Conservation (phyloP, 2,888 invertebrate species). For the Tenthredo scrophulariae region DNA sequence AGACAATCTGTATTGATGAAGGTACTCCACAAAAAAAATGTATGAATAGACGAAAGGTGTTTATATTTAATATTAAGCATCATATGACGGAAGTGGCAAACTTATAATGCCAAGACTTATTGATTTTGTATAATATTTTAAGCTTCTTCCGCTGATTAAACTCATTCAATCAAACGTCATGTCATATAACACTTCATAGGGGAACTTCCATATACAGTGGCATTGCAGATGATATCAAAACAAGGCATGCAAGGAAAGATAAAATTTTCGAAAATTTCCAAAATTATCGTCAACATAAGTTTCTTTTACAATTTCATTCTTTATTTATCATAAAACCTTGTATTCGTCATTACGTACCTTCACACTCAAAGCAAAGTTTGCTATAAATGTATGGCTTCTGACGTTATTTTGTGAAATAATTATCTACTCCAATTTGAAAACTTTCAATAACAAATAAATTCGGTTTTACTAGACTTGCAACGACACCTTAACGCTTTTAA, state of each 20-base stretch:
- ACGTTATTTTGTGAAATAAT: not conserved
- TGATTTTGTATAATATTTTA: not conserved
- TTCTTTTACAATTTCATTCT: not conserved
- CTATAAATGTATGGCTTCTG: not conserved
- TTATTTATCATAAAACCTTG: constrained; percentile 17
- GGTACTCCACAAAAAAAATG: constrained; percentile 19
- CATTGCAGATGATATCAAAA: constrained; percentile 42
- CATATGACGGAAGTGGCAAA: constrained; percentile 10
- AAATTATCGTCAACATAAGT: not conserved
- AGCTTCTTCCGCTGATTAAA: not conserved
- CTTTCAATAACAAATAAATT: not conserved
- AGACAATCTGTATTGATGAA: constrained; percentile 38
- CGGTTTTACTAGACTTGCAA: not conserved
- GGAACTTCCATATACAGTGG: constrained; percentile 45
- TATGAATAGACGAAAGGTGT: constrained; percentile 8
- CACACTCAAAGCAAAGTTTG: not conserved
- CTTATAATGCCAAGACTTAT: constrained; percentile 12
- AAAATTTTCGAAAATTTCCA: not conserved
- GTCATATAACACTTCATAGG: constrained; percentile 26
- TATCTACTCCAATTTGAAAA: not conserved
- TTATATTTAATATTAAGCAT: constrained; percentile 2
- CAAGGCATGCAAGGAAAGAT: constrained; percentile 15
- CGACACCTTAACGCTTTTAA: not conserved
- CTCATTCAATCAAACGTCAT: not conserved
- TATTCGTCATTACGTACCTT: not conserved